A percentile compares a stretch with the other conserved stretches of the same genome.
Evolutionary conservation across 2,113 vertebrate genomes (phyloP).

Genomic region (Calyptomena viridis): DNA sequence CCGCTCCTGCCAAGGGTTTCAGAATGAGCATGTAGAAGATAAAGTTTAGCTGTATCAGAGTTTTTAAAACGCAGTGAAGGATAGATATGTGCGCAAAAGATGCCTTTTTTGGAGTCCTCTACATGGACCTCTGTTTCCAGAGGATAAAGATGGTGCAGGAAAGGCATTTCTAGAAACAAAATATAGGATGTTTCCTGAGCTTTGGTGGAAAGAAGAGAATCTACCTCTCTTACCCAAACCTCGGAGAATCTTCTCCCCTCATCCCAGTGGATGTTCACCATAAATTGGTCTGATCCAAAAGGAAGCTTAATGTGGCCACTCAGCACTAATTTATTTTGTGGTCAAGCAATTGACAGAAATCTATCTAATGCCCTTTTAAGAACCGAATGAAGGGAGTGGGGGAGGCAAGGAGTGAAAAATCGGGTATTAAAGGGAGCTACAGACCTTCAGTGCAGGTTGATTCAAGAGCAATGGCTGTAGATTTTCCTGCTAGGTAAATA

Average conservation of each 20-base stretch:
- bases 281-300: not conserved
- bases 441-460: not conserved
- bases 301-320: not conserved
- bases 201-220: not conserved
- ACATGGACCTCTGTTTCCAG: fast-evolving
- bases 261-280: not conserved
- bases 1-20: not conserved
- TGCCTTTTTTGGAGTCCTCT: not conserved
- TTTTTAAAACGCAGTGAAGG: not conserved
- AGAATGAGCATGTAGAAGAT: not conserved
- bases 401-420: not conserved
- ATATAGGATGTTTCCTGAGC: not conserved
- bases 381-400: not conserved
- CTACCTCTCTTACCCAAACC: not conserved
- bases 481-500: not conserved
- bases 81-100: not conserved
- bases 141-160: not conserved
- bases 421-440: not conserved
- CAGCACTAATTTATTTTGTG: not conserved
- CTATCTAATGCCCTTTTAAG: not conserved
- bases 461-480: not conserved
- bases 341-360: not conserved
- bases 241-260: not conserved
- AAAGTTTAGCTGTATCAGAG: not conserved
- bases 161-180: not conserved